Base-by-base conservation (phyloP, 2,797 vertebrate genomes). In the Ctenopoma kingsleyae region DNA sequence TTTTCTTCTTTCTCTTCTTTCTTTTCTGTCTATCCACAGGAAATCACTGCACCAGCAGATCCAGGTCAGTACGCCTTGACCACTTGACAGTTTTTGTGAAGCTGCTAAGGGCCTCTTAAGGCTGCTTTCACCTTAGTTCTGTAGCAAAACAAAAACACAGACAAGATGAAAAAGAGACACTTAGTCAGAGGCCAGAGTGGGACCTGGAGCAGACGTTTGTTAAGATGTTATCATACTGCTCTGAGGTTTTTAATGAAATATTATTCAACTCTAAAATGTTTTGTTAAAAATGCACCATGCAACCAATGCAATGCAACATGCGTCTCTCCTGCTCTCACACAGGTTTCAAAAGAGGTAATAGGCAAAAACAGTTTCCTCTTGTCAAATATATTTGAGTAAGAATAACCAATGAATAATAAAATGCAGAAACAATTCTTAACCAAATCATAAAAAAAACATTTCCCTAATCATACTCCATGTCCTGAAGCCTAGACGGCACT, bases 11-110 rank as follows among this genome's bases (percentile, higher is more conserved):
- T n/a, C n/a, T 48, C 38, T 49, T 5, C 25, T 43, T 15, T 4
- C 27, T 61, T 27, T 16, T 71, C 49, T 71, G 30, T 69, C 36
- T 54, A 68, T 80, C 69, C 46, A 71, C 83, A 94, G 93, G 92
- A 91, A 71, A 83, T 49, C 60, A 63, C 78, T 53, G 51, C 74
- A 25, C 69, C 74, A 9, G 68, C 77, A 50, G 71, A 91, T 63
- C 78, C 88, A 90, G 93, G 94, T 94, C 80, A 92, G 92, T 91
- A 44, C 69, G 56, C 35, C 78, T 81, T 52, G 57, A 78, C 73
- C 63, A 25, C 55, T 43, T 50, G 53, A 36, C 40, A 43, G 32
- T 56, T 84, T 81, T 52, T 43, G 43, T 71, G 59, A 79, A 66
- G 70, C 27, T 60, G 66, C 56, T 58, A 15, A 64, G 59, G 58